phyloP scores from a whole-genome alignment of 2,113 vertebrate species.

The Meles meles region DNA sequence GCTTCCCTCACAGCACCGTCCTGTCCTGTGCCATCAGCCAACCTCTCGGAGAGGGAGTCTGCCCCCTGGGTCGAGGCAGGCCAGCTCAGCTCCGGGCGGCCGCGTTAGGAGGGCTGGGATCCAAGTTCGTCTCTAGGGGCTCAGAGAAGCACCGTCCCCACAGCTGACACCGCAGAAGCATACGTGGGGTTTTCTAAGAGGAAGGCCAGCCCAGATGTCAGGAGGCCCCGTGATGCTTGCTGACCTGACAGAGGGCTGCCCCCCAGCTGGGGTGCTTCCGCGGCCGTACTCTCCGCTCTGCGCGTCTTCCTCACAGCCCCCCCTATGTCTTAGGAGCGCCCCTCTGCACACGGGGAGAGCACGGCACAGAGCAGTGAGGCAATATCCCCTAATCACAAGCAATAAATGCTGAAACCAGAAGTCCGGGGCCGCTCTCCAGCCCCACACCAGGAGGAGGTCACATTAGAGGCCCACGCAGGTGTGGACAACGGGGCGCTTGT shows the following conservation, averaged over 20 bases:
- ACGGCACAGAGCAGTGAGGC: neutral
- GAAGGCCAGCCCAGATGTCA: no score
- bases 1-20: neutral
- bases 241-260: no score
- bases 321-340: neutral
- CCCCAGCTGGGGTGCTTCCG: rapidly evolving
- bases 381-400: neutral
- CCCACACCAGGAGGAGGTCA: neutral
- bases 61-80: no score
- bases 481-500: neutral
- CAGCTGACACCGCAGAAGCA: neutral
- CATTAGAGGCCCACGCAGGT: neutral
- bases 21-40: rapidly evolving
- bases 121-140: no score
- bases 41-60: neutral
- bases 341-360: neutral
- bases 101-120: neutral
- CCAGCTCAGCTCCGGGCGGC: no score
- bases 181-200: neutral
- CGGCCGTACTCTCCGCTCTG: neutral
- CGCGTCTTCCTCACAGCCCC: rapidly evolving
- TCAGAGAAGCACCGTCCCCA: neutral
- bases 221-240: neutral
- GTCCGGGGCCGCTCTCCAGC: neutral
- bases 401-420: neutral